Base-by-base conservation (phyloP, 2,113 vertebrate genomes). In the Cebidichthys violaceus region DNA sequence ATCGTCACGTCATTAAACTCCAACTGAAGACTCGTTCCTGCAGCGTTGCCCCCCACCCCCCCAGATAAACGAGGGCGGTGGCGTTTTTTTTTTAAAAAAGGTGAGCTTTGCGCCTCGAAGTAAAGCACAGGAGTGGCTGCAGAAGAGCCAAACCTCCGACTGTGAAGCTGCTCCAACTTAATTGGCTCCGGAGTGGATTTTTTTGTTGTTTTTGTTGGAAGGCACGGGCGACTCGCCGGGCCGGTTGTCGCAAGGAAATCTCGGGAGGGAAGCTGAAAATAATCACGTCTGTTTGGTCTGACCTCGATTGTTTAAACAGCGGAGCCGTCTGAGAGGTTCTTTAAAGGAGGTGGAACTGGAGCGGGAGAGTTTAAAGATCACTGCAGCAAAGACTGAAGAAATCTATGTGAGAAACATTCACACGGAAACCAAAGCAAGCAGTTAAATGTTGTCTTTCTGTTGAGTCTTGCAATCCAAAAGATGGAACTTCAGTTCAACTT, bases 141-240 rank as follows among this genome's bases (percentile, higher is more conserved):
- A 14, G 54, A 7, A 14, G 35, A 62, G 17, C 8, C 50, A 10
- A 27, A 37, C 33, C 70, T 35, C 70, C 35, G 6, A 62, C 52
- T 61, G 29, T 15, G 11, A 61, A 75, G 52, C 37, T 57, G 13
- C 18, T 52, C 47, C 20, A 1, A 17, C 35, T 55, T 85, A 84
- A 87, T 89, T 87, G 75, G 82, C 62, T 71, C 64, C 43, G 35
- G 35, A 50, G 67, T 37, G 62, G 61, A 39, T 50, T 72, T 68
- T 60, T 62, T 13, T 20, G 18, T 9, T 29, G 4, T 22, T 17
- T 1, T 62, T 22, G 39, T n/a, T 14, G 2, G 9, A 37, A 52
- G 66, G 45, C 71, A 1, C 4, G 24, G 73, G 41, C 0, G 10
- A 33, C 22, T 75, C 27, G 13, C 59, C 15, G 31, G 31, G 18